phyloP scores from a whole-genome alignment of 2,888 invertebrate species.

The Tetragonula carbonaria region DNA sequence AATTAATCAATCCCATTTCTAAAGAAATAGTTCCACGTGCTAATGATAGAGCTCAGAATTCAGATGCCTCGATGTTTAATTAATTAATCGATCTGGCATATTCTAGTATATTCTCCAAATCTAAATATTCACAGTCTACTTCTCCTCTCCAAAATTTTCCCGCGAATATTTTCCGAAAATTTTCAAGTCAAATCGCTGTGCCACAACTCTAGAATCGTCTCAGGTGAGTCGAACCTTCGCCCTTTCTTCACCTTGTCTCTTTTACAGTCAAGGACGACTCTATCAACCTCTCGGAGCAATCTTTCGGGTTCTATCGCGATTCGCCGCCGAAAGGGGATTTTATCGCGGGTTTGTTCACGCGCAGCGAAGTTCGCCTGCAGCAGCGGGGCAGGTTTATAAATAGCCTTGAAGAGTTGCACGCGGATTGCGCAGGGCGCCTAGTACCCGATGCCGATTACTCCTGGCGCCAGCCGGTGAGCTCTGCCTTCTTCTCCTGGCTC shows the following conservation, averaged over 20 bases:
- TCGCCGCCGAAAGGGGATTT: conserved; percentile 53
- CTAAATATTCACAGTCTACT: too few relatives aligned
- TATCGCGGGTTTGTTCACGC: conserved; percentile 45
- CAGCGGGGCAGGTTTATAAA: conserved; percentile 69
- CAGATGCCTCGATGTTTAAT: too few relatives aligned
- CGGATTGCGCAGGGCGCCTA: conserved; percentile 63
- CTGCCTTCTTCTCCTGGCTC: conserved; percentile 48
- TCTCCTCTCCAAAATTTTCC: too few relatives aligned
- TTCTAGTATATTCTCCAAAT: too few relatives aligned
- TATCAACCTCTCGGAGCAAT: neutral
- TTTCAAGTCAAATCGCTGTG: neutral
- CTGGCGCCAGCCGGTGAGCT: conserved; percentile 69
- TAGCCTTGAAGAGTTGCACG: conserved; percentile 62
- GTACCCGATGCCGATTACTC: conserved; percentile 67
- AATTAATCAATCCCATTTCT: too few relatives aligned
- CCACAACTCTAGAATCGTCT: neutral
- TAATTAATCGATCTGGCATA: too few relatives aligned
- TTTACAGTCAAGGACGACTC: conserved; percentile 20
- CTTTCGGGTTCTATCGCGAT: conserved; percentile 30
- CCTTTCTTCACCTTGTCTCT: too few relatives aligned
- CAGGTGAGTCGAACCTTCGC: neutral
- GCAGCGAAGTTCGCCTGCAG: conserved; percentile 31
- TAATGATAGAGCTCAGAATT: too few relatives aligned
- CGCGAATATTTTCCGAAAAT: neutral
- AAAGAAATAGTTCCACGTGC: too few relatives aligned